A percentile compares a stretch with the other conserved stretches of the same genome.
These are phyloP conservation scores for Caenorhabditis panamensis DNA, from an alignment of 2,888 invertebrate species.

Conservation along the genomic window DNA sequence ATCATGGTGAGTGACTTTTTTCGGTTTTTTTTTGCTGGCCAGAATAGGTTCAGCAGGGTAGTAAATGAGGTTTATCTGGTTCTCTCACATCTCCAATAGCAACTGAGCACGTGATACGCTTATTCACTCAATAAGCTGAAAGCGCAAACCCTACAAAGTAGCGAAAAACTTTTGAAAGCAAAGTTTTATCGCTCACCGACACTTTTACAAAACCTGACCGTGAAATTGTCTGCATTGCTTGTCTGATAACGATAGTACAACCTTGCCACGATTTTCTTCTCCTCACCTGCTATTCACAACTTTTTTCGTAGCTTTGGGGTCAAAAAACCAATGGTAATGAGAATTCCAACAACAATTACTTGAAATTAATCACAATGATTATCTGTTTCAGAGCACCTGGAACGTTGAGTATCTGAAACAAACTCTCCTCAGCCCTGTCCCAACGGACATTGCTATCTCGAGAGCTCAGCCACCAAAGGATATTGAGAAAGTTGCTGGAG, in stretches of 20 bases:
- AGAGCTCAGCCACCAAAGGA: slow-evolving; percentile 84
- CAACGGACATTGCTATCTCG: slow-evolving; percentile 93
- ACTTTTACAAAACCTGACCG: slow-evolving; percentile 9
- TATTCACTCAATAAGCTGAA: too few species aligned
- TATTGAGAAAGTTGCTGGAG: slow-evolving; percentile 76
- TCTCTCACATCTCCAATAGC: too few species aligned
- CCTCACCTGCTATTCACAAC: slow-evolving; percentile 17
- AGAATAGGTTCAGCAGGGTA: too few species aligned
- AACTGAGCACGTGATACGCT: too few species aligned
- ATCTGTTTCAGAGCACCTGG: slow-evolving; percentile 62
- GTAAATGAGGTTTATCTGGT: too few species aligned
- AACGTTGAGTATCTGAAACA: slow-evolving; percentile 70
- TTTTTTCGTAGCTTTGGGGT: slow-evolving; percentile 9
- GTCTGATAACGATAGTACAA: slow-evolving; percentile 30
- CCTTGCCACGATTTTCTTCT: slow-evolving; percentile 15
- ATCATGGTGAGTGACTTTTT: slow-evolving; percentile 40
- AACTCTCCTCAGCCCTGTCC: slow-evolving; percentile 86
- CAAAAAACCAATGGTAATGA: slow-evolving; percentile 19
- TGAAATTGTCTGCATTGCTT: slow-evolving; percentile 13
- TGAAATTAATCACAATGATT: neutral
- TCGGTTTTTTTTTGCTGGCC: neutral
- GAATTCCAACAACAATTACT: slow-evolving; percentile 3
- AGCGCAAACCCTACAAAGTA: too few species aligned
- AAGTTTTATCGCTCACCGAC: slow-evolving; percentile 13
- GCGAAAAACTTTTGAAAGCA: neutral